These are phyloP conservation scores for Rousettus leschenaultii DNA, from an alignment of 2,113 vertebrate genomes.

Conservation along the genomic window DNA sequence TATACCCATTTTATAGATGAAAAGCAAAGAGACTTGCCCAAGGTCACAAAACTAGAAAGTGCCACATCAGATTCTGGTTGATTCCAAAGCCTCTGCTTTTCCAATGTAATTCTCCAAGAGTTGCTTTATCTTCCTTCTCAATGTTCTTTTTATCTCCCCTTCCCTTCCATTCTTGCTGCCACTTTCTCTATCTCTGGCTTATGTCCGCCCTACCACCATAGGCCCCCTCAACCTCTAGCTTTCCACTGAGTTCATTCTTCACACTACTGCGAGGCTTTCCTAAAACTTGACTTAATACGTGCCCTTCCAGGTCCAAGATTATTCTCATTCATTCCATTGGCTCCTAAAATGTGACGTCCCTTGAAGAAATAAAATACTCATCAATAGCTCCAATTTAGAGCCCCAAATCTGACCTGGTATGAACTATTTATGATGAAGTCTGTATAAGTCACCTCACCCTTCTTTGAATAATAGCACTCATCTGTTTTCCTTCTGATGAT, in stretches of 20 bases:
- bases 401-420: neutral
- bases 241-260: neutral
- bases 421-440: neutral
- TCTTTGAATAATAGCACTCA: neutral
- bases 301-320: neutral
- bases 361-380: neutral
- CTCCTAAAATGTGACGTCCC: neutral
- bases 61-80: neutral
- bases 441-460: neutral
- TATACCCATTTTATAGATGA: neutral
- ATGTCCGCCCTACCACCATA: neutral
- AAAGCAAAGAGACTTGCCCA: neutral
- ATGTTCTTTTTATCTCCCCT: neutral
- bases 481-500: neutral
- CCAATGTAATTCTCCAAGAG: neutral
- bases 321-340: neutral
- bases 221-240: neutral
- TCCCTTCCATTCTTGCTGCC: neutral
- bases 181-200: neutral
- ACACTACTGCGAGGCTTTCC: neutral
- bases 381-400: neutral
- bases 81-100: neutral
- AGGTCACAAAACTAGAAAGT: neutral
- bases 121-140: neutral
- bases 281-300: neutral